A percentile compares a stretch with the other conserved stretches of the same genome.
These are phyloP conservation scores for Heliconius ethilla DNA, from an alignment of 2,888 invertebrate species.

Conservation along the genomic window DNA sequence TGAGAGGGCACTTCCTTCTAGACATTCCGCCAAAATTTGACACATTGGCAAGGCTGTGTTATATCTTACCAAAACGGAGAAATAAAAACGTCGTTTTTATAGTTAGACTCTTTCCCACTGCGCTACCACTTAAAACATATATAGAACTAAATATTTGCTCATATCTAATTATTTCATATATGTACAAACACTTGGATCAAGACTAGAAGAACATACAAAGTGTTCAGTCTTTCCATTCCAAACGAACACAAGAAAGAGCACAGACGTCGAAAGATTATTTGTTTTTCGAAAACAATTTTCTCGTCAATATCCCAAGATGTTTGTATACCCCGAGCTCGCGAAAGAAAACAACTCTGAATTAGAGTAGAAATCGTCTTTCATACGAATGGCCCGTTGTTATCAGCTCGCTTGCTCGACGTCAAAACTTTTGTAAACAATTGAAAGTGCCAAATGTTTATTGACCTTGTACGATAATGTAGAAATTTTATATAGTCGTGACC, in stretches of 20 bases:
- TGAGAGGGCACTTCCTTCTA: too few relatives aligned
- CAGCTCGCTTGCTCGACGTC: slow-evolving; percentile 26
- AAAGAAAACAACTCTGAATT: slow-evolving; percentile 34
- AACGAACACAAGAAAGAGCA: background rate
- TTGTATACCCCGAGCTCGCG: slow-evolving; percentile 19
- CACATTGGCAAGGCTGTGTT: too few relatives aligned
- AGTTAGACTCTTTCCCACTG: background rate
- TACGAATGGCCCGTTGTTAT: slow-evolving; percentile 29
- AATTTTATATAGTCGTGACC: too few relatives aligned
- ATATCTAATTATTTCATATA: background rate
- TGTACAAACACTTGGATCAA: background rate
- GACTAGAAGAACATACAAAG: background rate
- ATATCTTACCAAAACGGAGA: too few relatives aligned
- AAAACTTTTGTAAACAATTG: slow-evolving; percentile 34
- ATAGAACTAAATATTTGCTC: background rate
- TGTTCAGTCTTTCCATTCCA: background rate
- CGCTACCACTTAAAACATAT: background rate
- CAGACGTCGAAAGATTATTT: slow-evolving; percentile 13
- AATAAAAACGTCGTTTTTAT: background rate
- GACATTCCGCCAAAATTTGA: too few relatives aligned
- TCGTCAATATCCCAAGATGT: slow-evolving; percentile 26
- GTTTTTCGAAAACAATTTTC: slow-evolving; percentile 26
- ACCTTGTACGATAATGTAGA: background rate
- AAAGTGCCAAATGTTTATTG: slow-evolving; percentile 16
- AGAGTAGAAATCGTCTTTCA: slow-evolving; percentile 33